Evolutionary conservation across 1,140 invertebrate species (phyloP).

Genomic region (Listronotus oregonensis): DNA sequence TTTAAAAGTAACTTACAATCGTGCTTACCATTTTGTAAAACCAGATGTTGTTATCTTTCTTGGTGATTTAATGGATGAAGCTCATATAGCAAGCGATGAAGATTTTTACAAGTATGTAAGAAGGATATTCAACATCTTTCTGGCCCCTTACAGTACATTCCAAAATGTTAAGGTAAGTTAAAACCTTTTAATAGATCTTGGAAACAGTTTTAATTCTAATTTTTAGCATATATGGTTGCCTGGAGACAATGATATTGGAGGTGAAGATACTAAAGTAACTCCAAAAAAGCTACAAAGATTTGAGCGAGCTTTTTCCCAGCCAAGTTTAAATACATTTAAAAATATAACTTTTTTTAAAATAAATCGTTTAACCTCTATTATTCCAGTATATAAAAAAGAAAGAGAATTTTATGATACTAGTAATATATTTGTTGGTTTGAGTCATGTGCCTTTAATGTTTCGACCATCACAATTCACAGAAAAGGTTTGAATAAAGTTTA

Average conservation of each 20-base stretch:
- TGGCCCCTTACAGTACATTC: slow-evolving; percentile 58
- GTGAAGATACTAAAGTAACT: slow-evolving; percentile 79
- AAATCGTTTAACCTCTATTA: slow-evolving; percentile 66
- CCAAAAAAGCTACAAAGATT: slow-evolving; percentile 77
- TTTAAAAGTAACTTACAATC: slow-evolving; percentile 76
- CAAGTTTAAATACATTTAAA: slow-evolving; percentile 65
- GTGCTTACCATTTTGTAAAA: slow-evolving; percentile 72
- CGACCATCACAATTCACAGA: slow-evolving; percentile 66
- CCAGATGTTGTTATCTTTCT: slow-evolving; percentile 88
- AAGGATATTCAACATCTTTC: slow-evolving; percentile 74
- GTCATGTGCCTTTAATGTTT: slow-evolving; percentile 71
- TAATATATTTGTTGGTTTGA: slow-evolving; percentile 70
- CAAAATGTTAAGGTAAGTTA: slow-evolving; percentile 29
- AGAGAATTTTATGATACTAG: slow-evolving; percentile 64
- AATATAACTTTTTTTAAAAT: slow-evolving; percentile 69
- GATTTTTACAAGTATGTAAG: slow-evolving; percentile 73
- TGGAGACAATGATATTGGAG: slow-evolving; percentile 95
- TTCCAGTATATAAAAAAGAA: slow-evolving; percentile 59
- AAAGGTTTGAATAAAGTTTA: slow-evolving; percentile 56
- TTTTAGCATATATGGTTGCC: slow-evolving; percentile 83
- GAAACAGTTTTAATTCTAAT: no score
- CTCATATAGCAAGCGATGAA: slow-evolving; percentile 71
- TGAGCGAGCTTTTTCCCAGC: slow-evolving; percentile 73
- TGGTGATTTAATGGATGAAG: slow-evolving; percentile 93
- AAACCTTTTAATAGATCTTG: not conserved